Conservation (phyloP, 1,140 invertebrate species). For the Drosophila quadrilineata region DNA sequence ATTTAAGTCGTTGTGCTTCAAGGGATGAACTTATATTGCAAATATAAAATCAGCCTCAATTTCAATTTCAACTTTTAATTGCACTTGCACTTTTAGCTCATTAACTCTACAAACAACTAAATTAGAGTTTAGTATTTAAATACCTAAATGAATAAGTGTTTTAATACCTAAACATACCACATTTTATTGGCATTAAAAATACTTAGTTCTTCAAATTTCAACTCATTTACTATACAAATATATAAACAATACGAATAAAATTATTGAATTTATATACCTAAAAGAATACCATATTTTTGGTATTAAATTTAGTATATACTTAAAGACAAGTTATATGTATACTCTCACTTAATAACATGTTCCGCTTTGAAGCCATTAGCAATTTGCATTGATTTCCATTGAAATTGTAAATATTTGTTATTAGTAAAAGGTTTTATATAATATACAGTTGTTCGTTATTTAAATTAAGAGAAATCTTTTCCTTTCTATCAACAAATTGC, state of each 20-base stretch:
- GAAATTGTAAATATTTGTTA: slow-evolving; percentile 18
- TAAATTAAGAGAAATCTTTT: slow-evolving; percentile 17
- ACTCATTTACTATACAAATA: too few relatives aligned
- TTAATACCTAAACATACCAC: too few relatives aligned
- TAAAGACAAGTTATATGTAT: not conserved
- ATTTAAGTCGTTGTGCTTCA: slow-evolving; percentile 10
- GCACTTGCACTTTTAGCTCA: not conserved
- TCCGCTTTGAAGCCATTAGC: slow-evolving; percentile 6
- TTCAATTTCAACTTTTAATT: slow-evolving; percentile 12
- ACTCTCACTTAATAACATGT: not conserved
- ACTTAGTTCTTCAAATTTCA: too few relatives aligned
- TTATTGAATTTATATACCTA: too few relatives aligned
- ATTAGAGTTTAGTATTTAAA: too few relatives aligned
- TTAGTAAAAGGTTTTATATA: not conserved
- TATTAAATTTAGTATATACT: not conserved
- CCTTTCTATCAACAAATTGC: slow-evolving; percentile 8
- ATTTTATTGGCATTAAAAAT: too few relatives aligned
- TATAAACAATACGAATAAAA: too few relatives aligned
- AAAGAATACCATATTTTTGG: not conserved
- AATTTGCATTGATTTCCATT: slow-evolving; percentile 15
- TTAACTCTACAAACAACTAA: too few relatives aligned
- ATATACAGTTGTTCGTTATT: slow-evolving; percentile 2
- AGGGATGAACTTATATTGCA: slow-evolving; percentile 8
- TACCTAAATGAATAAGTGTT: too few relatives aligned
- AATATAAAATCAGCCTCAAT: too few relatives aligned